Conservation (phyloP, 2,888 invertebrate species). For the Dendrolimus houi region DNA sequence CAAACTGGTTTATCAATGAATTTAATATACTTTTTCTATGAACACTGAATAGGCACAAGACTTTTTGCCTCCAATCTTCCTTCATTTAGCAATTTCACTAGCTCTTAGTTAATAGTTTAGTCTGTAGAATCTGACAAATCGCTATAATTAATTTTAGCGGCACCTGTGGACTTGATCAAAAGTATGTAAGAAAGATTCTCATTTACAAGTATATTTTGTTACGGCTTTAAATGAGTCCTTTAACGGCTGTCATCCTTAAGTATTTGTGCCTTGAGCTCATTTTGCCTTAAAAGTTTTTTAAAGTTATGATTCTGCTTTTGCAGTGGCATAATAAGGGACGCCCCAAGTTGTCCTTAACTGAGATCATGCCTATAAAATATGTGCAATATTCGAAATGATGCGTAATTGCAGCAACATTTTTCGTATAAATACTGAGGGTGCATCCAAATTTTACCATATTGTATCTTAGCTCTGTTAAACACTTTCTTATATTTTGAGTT, state of each 20-base stretch:
- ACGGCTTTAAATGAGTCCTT: not conserved
- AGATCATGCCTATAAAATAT: conserved; percentile 56
- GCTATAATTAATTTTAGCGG: no score
- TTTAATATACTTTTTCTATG: no score
- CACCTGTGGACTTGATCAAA: not conserved
- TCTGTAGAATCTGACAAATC: no score
- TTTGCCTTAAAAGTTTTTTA: conserved; percentile 5
- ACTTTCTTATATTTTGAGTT: conserved; percentile 31
- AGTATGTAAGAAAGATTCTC: not conserved
- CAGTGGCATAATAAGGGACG: conserved; percentile 34
- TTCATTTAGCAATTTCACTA: no score
- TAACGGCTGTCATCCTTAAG: not conserved
- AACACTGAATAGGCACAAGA: no score
- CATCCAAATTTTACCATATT: conserved; percentile 63
- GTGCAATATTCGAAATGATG: conserved; percentile 44
- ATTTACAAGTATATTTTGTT: not conserved
- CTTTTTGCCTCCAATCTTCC: no score
- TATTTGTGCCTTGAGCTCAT: conserved; percentile 12
- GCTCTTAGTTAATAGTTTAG: no score
- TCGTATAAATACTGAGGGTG: conserved; percentile 70
- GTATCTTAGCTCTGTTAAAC: conserved; percentile 37
- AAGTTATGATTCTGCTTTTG: conserved; percentile 3
- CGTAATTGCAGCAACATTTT: conserved; percentile 57
- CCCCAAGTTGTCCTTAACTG: conserved; percentile 38
- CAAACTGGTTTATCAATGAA: no score